These are phyloP conservation scores for Leucoptera coffeella DNA, from an alignment of 2,888 invertebrate genomes.

Conservation along the genomic window DNA sequence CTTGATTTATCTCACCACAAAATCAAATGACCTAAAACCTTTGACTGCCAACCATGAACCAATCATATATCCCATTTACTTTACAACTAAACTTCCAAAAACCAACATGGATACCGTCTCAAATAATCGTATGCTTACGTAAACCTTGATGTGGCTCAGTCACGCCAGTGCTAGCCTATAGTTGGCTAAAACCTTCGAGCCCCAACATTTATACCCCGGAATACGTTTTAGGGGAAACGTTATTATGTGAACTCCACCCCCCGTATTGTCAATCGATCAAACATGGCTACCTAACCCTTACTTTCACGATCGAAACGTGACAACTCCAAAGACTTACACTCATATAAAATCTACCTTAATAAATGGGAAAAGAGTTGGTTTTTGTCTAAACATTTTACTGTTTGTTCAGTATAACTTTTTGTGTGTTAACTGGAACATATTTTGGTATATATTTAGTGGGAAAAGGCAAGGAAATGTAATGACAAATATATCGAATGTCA, in stretches of 20 bases:
- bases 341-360: conserved; percentile 11
- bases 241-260: conserved; percentile 31
- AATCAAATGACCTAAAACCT: no score
- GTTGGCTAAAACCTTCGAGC: no score
- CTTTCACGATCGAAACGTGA: conserved; percentile 11
- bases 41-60: no score
- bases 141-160: no score
- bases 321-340: conserved; percentile 9
- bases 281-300: conserved; percentile 35
- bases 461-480: conserved; percentile 37
- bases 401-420: conserved; percentile 13
- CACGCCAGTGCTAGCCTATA: no score
- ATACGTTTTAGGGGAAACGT: conserved; percentile 35
- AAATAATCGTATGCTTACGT: no score
- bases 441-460: conserved; percentile 29
- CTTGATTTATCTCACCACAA: no score
- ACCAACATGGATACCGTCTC: no score
- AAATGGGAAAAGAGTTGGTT: conserved; percentile 1
- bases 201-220: no score
- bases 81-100: no score
- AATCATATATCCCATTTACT: no score
- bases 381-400: conserved; percentile 5
- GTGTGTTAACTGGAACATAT: conserved; percentile 32
- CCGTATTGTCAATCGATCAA: conserved; percentile 50
- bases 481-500: conserved; percentile 49